A percentile compares a stretch with the other conserved stretches of the same genome.
Conservation (phyloP, 1,140 invertebrate species). For the Pseudachorutes palmiensis region DNA sequence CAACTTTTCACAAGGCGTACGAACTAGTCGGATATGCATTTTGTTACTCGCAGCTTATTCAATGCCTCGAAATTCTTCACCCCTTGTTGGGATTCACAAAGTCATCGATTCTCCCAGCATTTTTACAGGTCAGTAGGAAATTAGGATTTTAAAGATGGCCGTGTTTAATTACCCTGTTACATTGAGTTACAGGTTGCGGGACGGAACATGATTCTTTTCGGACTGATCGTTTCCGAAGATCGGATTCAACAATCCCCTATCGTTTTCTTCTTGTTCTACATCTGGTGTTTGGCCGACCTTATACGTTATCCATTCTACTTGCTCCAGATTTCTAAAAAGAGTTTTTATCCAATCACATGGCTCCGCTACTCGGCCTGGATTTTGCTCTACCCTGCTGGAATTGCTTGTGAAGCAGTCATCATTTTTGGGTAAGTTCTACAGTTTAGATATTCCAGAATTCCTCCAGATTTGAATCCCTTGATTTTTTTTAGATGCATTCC, state of each 20-base stretch:
- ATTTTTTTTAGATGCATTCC: conserved; percentile 60
- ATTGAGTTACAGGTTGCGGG: conserved; percentile 63
- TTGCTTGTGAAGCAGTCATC: conserved; percentile 75
- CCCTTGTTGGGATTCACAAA: conserved; percentile 80
- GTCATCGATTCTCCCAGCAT: conserved; percentile 52
- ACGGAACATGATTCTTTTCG: conserved; percentile 69
- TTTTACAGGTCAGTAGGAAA: conserved; percentile 46
- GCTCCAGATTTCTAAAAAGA: conserved; percentile 62
- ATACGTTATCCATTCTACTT: conserved; percentile 85
- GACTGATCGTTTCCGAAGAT: conserved; percentile 71
- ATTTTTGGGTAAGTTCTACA: conserved; percentile 42
- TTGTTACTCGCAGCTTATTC: conserved; percentile 71
- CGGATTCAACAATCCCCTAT: conserved; percentile 77
- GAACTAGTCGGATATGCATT: conserved; percentile 66
- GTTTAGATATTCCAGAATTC: not conserved
- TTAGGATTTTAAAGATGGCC: no score
- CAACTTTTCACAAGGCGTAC: conserved; percentile 53
- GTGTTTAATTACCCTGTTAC: not conserved
- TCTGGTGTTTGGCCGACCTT: conserved; percentile 69
- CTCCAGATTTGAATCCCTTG: conserved; percentile 18
- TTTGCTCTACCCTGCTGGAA: conserved; percentile 78
- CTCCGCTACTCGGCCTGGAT: conserved; percentile 88
- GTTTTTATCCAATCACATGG: conserved; percentile 77
- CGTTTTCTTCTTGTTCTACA: conserved; percentile 73
- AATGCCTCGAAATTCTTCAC: conserved; percentile 81